Evolutionary conservation across 1,140 invertebrate genomes (phyloP).

Genomic region (Sycophaga agraensis): DNA sequence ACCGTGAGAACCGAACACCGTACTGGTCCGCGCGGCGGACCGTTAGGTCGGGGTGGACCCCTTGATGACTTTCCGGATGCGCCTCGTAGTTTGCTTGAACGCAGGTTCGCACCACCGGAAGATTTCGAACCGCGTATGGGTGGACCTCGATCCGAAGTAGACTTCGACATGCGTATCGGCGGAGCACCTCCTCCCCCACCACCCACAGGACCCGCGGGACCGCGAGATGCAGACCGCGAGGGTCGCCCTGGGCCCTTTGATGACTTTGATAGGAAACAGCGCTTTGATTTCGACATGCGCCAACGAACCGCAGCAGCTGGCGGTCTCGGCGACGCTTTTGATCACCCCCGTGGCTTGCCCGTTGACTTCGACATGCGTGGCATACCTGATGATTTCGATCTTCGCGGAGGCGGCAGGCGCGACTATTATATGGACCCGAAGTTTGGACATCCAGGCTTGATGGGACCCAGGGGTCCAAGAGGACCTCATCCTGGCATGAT

Average conservation of each 20-base stretch:
- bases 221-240: background rate
- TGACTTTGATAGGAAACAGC: constrained; percentile 45
- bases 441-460: constrained; percentile 50
- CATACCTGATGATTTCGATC: constrained; percentile 52
- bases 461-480: constrained; percentile 52
- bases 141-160: constrained; percentile 46
- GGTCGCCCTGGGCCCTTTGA: constrained; percentile 32
- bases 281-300: constrained; percentile 53
- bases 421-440: constrained; percentile 53
- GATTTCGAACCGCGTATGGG: constrained; percentile 47
- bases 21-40: background rate
- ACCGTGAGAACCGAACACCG: constrained; percentile 15
- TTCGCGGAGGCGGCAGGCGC: constrained; percentile 44
- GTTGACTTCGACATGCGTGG: constrained; percentile 47
- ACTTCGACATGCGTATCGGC: constrained; percentile 49
- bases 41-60: constrained; percentile 36
- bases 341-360: constrained; percentile 37
- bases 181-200: constrained; percentile 25
- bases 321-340: constrained; percentile 31
- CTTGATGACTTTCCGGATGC: constrained; percentile 39
- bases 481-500: constrained; percentile 34
- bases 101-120: constrained; percentile 35
- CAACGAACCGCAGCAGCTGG: constrained; percentile 38
- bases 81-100: constrained; percentile 35
- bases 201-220: background rate